These are phyloP conservation scores for Heliconius ethilla DNA, from an alignment of 2,888 invertebrate genomes.

Conservation along the genomic window DNA sequence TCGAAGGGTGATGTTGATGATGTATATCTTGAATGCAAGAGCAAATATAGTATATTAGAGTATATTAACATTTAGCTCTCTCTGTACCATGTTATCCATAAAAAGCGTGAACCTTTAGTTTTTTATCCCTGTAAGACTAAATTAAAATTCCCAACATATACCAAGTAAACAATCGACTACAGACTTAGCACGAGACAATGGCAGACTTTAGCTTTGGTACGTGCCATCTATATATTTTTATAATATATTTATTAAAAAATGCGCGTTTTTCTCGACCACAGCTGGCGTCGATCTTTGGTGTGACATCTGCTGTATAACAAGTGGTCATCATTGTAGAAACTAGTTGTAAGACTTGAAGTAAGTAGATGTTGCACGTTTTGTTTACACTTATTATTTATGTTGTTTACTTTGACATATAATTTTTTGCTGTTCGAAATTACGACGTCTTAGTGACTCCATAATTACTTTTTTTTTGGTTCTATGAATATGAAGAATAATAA, in stretches of 20 bases:
- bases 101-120: background rate
- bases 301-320: conserved; percentile 32
- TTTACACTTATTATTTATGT: conserved; percentile 8
- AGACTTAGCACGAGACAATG: conserved; percentile 24
- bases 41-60: no score
- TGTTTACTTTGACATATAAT: background rate
- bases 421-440: background rate
- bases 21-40: no score
- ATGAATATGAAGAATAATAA: no score
- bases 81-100: background rate
- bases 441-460: no score
- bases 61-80: background rate
- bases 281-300: conserved; percentile 36
- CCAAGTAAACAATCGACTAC: background rate
- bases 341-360: conserved; percentile 9
- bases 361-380: background rate
- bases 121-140: background rate
- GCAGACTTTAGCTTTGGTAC: conserved; percentile 30
- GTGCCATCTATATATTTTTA: conserved; percentile 42
- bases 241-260: conserved; percentile 32
- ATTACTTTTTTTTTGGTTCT: no score
- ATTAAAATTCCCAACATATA: conserved; percentile 14
- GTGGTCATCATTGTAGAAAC: conserved; percentile 21
- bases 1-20: no score
- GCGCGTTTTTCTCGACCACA: conserved; percentile 39